These are phyloP conservation scores for Stichopus chloronotus DNA, from an alignment of 35 echinoderm and acorn worm genomes.

Conservation along the genomic window DNA sequence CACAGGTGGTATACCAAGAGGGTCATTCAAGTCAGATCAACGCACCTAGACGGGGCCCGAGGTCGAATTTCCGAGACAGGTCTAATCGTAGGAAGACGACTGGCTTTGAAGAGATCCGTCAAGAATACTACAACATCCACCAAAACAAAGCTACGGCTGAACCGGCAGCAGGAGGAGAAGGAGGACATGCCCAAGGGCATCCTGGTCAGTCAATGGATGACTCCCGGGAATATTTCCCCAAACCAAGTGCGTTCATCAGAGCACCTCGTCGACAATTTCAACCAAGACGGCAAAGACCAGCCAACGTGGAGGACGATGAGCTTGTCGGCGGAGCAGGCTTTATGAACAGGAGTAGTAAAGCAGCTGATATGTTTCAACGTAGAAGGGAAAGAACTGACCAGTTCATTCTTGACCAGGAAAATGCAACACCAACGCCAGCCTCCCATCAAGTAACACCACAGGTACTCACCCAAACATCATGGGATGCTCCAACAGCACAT, in stretches of 20 bases:
- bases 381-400: constrained; percentile 30
- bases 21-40: constrained; percentile 21
- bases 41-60: constrained; percentile 30
- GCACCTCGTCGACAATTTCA: constrained; percentile 10
- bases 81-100: constrained; percentile 39
- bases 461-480: not conserved
- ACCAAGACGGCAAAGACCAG: not conserved
- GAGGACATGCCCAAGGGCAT: not conserved
- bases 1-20: constrained; percentile 28
- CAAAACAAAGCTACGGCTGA: constrained; percentile 40
- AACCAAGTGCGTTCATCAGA: constrained; percentile 55
- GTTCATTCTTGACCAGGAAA: constrained; percentile 46
- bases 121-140: constrained; percentile 51
- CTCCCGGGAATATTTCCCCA: constrained; percentile 16
- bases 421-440: constrained; percentile 3
- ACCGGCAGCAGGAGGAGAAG: not conserved
- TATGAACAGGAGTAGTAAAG: constrained; percentile 14
- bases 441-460: not conserved
- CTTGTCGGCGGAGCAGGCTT: constrained; percentile 6
- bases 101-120: constrained; percentile 54
- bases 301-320: constrained; percentile 2
- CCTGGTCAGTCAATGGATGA: constrained; percentile 25
- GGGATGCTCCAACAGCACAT: not conserved
- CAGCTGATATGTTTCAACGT: constrained; percentile 35
- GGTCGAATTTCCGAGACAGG: constrained; percentile 3